A percentile compares a stretch with the other conserved stretches of the same genome.
These are phyloP conservation scores for Loxodonta africana DNA, from an alignment of 2,113 vertebrate genomes.

Conservation along the genomic window DNA sequence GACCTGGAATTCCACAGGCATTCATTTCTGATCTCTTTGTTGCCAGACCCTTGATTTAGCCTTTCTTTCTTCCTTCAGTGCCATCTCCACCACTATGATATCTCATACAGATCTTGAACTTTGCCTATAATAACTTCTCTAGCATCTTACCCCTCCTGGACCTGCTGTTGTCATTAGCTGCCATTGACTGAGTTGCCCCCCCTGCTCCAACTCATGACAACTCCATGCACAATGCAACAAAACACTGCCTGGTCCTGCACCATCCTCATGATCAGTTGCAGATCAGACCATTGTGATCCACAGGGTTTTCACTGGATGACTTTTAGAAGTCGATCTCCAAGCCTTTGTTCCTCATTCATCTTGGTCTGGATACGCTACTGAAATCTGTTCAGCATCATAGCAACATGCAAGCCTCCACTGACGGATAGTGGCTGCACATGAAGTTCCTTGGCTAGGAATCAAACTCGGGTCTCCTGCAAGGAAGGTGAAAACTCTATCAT, in stretches of 20 bases:
- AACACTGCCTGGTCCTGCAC: too few relatives aligned
- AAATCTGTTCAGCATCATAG: background rate
- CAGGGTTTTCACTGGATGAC: background rate
- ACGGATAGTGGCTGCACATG: background rate
- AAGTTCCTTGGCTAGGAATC: background rate
- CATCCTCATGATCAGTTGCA: background rate
- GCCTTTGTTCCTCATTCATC: background rate
- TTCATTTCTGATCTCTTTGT: background rate
- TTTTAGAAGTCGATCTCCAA: background rate
- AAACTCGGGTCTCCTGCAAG: too few relatives aligned
- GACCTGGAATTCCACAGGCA: background rate
- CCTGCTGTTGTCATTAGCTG: background rate
- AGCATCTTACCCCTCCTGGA: accelerated
- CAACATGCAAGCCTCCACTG: background rate
- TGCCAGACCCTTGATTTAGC: background rate
- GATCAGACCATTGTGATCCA: background rate
- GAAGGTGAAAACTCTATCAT: too few relatives aligned
- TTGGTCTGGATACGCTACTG: background rate
- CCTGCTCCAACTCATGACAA: background rate
- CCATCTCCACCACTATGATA: background rate
- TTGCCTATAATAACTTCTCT: background rate
- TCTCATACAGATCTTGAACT: background rate
- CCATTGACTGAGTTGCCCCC: background rate
- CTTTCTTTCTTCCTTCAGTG: background rate
- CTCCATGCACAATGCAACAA: background rate